Evolutionary conservation across 2,113 vertebrate species (phyloP), one percentile per base, ranked within the genome.

Genomic region (Pteruthius melanotis): DNA sequence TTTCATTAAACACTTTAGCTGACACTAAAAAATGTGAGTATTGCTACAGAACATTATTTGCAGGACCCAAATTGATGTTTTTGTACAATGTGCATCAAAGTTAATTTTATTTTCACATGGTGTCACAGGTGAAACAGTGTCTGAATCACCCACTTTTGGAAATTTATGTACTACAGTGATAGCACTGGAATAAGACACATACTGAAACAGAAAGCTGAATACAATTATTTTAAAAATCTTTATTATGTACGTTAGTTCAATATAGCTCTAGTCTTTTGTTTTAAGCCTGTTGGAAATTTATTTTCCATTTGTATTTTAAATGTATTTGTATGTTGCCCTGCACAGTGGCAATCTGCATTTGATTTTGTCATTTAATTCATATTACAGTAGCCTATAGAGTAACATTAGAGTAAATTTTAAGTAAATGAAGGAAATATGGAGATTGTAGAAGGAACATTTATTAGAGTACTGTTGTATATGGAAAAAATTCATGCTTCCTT

Each of bases 1-100:
- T 89, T 94, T 78, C 86, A 87, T 68, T 95, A 37, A 90, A 88
- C 79, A 68, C 85, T 95, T 96, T 79, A 71, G 35, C 23, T 81
- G 64, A 74, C n/a, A 42, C 22, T 64, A 28, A 89, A 91, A 95
- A 81, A 84, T 77, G 31, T 0, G 7, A 1, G 2, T 52, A 24
- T 64, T 61, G 20, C 60, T 92, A 39, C 27, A 50, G 44, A 80
- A 21, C 54, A 19, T 13, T 74, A 21, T 77, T 66, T 95, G 30
- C 22, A 42, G 42, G n/a, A 63, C 20, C 60, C 60, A 0, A 31
- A 7, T 28, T 33, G 57, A 57, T 5, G 11, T 94, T 83, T 76
- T 89, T 24, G 15, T 81, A 53, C 31, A 75, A 10, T 9, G 23
- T 68, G 4, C 20, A 60, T 88, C 4, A n/a, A 53, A 90, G 49